Conservation (phyloP, 2,888 invertebrate species). For the Melanostoma scalare region DNA sequence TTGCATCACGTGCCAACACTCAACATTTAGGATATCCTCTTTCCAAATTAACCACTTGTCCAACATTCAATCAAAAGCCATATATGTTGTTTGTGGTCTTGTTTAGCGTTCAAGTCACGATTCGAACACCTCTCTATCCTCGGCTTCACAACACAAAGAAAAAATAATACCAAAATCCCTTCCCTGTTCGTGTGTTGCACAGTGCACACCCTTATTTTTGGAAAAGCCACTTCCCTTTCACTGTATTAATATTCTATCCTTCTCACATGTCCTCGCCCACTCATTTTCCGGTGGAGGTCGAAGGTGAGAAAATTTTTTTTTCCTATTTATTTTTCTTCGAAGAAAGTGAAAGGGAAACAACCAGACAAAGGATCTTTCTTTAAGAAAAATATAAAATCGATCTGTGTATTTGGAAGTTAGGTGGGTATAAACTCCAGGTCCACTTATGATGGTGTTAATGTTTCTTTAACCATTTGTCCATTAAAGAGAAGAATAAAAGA, state of each 20-base stretch:
- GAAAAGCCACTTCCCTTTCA: slow-evolving; percentile 22
- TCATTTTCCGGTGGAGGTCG: not conserved
- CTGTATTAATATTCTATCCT: slow-evolving; percentile 6
- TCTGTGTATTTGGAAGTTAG: not conserved
- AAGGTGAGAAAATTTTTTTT: slow-evolving; percentile 31
- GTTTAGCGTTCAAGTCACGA: slow-evolving; percentile 56
- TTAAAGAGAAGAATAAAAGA: too few species aligned
- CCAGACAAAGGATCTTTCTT: not conserved
- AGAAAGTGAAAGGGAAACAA: slow-evolving; percentile 41
- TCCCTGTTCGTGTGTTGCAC: slow-evolving; percentile 7
- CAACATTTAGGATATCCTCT: slow-evolving; percentile 59
- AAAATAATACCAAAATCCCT: not conserved
- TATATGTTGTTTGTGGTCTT: slow-evolving; percentile 16
- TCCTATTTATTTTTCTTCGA: not conserved
- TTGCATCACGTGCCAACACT: slow-evolving; percentile 52
- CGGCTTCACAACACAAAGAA: too few species aligned
- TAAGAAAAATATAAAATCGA: not conserved
- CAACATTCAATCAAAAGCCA: slow-evolving; percentile 65
- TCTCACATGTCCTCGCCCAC: not conserved
- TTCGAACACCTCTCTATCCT: slow-evolving; percentile 15
- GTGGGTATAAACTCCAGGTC: not conserved
- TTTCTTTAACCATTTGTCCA: slow-evolving; percentile 7
- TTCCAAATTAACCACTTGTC: slow-evolving; percentile 66
- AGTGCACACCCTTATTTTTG: slow-evolving; percentile 5
- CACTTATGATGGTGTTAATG: slow-evolving; percentile 42